Percentiles rank a stretch among this genome's conserved stretches.
Evolutionary conservation across 2,797 vertebrate genomes (phyloP).

Genomic region (Enteromius trimaculatus): DNA sequence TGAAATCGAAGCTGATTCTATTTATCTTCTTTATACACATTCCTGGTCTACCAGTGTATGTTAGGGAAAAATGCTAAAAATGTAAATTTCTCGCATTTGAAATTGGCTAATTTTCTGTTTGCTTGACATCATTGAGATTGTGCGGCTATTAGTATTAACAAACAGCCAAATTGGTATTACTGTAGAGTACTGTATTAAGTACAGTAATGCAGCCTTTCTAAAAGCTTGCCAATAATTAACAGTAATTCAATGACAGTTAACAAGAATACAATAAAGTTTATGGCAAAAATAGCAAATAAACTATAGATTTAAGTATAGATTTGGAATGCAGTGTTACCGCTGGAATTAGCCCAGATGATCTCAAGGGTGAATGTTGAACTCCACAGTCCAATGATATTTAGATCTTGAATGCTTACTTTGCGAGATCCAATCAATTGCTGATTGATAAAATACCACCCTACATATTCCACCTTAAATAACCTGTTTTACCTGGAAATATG

Average conservation of each 20-base stretch:
- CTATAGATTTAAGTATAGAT: neutral
- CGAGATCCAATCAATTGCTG: neutral
- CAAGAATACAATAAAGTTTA: neutral
- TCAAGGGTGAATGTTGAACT: neutral
- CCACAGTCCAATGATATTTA: neutral
- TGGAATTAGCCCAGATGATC: neutral
- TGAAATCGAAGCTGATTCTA: slow-evolving; percentile 1
- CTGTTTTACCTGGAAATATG: neutral
- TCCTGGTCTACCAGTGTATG: neutral
- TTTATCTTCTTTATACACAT: neutral
- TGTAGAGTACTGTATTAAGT: neutral
- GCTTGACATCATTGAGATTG: neutral
- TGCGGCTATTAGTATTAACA: slow-evolving; percentile 4
- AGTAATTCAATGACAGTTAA: neutral
- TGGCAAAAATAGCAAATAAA: neutral
- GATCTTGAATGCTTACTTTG: neutral
- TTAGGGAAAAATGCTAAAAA: neutral
- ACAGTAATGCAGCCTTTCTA: neutral
- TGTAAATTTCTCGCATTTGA: neutral
- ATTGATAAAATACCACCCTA: neutral
- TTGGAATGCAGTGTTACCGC: slow-evolving; percentile 3
- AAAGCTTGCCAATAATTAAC: slow-evolving; percentile 3
- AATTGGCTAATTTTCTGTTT: neutral
- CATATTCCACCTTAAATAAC: neutral
- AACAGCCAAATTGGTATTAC: neutral